Percentiles rank a stretch among this genome's conserved stretches.
These are phyloP conservation scores for Andrena hattorfiana DNA, from an alignment of 2,888 invertebrate species.

Conservation along the genomic window DNA sequence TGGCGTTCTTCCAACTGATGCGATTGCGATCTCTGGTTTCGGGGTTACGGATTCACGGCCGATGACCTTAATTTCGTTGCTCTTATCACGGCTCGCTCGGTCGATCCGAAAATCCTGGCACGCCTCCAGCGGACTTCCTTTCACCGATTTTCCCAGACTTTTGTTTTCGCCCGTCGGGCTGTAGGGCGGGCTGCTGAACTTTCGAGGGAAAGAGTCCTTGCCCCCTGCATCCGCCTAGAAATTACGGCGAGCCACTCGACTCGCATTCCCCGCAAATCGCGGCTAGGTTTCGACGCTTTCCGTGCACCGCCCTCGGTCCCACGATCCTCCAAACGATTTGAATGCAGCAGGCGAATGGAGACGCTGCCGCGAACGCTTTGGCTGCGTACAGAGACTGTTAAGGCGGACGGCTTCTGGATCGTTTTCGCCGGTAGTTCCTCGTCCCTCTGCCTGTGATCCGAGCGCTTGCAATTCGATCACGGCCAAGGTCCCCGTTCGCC, in stretches of 20 bases:
- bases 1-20: conserved; percentile 53
- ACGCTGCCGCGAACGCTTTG: conserved; percentile 38
- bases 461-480: conserved; percentile 1
- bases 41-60: conserved; percentile 35
- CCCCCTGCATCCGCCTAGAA: conserved; percentile 5
- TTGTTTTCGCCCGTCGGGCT: not conserved
- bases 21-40: conserved; percentile 25
- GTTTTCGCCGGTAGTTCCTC: conserved; percentile 3
- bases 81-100: not conserved
- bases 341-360: conserved; percentile 56
- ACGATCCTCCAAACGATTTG: conserved; percentile 65
- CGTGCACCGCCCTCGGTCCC: conserved; percentile 51
- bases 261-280: conserved; percentile 66
- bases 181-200: not conserved
- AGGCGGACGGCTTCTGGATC: conserved; percentile 47
- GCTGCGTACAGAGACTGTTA: conserved; percentile 46
- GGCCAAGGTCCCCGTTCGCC: conserved; percentile 9
- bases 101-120: not conserved
- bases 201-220: not conserved
- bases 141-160: not conserved
- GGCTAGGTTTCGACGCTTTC: conserved; percentile 60
- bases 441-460: not conserved
- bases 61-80: conserved; percentile 21
- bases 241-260: conserved; percentile 35
- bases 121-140: not conserved